Conservation (phyloP, 2,888 invertebrate species). For the Lacanobia wlatinum region DNA sequence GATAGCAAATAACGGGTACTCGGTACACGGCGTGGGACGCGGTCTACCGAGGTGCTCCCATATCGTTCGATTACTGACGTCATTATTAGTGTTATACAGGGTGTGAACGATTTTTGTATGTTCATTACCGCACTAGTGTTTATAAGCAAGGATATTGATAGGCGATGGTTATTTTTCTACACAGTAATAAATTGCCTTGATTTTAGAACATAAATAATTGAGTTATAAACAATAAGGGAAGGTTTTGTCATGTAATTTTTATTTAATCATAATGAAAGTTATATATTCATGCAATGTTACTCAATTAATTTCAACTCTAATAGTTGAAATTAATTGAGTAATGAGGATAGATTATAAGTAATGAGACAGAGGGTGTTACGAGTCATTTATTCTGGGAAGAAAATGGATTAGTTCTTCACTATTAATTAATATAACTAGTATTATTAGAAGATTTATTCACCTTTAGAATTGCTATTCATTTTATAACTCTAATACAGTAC, state of each 20-base stretch:
- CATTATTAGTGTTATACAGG: constrained; percentile 69
- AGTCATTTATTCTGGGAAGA: constrained; percentile 33
- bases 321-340: constrained; percentile 17
- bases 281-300: neutral
- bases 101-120: constrained; percentile 29
- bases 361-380: constrained; percentile 36
- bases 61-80: constrained; percentile 75
- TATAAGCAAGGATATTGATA: neutral
- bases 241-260: neutral
- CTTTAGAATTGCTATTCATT: neutral
- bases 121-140: neutral
- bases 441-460: constrained; percentile 33
- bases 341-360: constrained; percentile 31
- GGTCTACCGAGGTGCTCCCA: constrained; percentile 68
- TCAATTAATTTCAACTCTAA: neutral
- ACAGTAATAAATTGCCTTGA: neutral
- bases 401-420: constrained; percentile 25
- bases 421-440: constrained; percentile 25
- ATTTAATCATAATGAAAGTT: constrained; percentile 13
- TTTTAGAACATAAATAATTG: neutral
- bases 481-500: neutral
- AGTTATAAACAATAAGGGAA: neutral
- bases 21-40: constrained; percentile 71
- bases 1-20: constrained; percentile 44
- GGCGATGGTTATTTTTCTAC: no score